Base-by-base conservation (phyloP, 2,113 vertebrate species). In the Scortum barcoo region DNA sequence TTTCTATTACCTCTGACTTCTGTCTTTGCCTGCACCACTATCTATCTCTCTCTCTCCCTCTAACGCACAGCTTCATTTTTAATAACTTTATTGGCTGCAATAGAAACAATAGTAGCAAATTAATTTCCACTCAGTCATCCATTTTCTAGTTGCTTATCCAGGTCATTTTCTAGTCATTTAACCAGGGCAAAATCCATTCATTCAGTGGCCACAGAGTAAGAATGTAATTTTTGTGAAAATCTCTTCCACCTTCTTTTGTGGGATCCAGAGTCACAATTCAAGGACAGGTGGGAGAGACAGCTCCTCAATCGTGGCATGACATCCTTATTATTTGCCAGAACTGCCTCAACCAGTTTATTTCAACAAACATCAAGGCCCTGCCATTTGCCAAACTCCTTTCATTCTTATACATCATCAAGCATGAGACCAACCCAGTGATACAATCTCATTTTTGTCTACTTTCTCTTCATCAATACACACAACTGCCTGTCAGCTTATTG, bases 131-230 rank as follows among this genome's bases (percentile, higher is more conserved):
- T 54, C 26, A 57, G 33, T 61, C 67, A 61, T 76, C 54, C 28
- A 51, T 75, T 71, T 84, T 69, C 56, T 77, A 40, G 65, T 53
- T 63, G 33, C 76, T 73, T 78, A 82, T 72, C 67, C 76, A 85
- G 75, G 80, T 84, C 13, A 83, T 83, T 87, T 87, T 83, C 67
- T 71, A 76, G 70, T 81, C 46, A 78, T 81, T 80, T 82, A 79
- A 86, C 72, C 53, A 44, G 57, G 50, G 53, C 56, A 70, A n/a
- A 74, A 57, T 53, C 24, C 16, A 66, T 72, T 80, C 44, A 50
- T 28, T 76, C 13, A 20, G 22, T 58, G n/a, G 63, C n/a, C 7
- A 40, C 8, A 16, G n/a, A 24, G 22, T 20, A 30, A 70, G 57
- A 70, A 58, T 14, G 9, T 11, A 50, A 54, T 44, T 61, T 78